A percentile compares a stretch with the other conserved stretches of the same genome.
Evolutionary conservation across 2,113 vertebrate genomes (phyloP).

Genomic region (Haemorhous mexicanus): DNA sequence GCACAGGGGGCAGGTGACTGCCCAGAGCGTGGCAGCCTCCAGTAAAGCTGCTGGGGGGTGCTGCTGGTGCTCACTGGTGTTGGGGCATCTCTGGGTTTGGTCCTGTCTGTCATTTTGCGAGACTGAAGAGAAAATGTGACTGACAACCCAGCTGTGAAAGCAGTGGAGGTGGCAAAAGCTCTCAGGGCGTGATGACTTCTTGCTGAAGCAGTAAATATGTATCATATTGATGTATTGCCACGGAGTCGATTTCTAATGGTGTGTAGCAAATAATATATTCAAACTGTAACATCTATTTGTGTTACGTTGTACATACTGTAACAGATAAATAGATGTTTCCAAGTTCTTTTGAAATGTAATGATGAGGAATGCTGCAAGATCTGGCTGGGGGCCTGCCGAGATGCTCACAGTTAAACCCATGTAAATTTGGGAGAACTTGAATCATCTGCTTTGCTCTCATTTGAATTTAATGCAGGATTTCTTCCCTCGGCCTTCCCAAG

Average conservation of each 20-base stretch:
- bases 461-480: neutral
- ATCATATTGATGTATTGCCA: neutral
- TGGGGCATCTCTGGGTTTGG: neutral
- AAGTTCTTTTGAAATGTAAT: neutral
- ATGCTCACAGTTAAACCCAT: neutral
- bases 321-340: conserved; percentile 41
- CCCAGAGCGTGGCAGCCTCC: neutral
- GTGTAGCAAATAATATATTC: conserved; percentile 48
- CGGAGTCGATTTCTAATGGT: conserved; percentile 17
- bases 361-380: conserved; percentile 13
- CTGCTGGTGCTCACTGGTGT: neutral
- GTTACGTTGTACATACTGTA: neutral
- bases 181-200: neutral
- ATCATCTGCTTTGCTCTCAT: neutral
- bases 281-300: neutral
- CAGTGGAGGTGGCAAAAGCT: neutral
- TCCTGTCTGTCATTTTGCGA: neutral
- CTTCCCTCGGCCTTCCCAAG: neutral
- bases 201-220: conserved; percentile 21
- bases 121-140: neutral
- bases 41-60: neutral
- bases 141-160: neutral
- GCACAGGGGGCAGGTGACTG: neutral
- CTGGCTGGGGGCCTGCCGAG: neutral
- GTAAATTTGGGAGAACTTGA: neutral